These are phyloP conservation scores for Thamnaconus septentrionalis DNA, from an alignment of 2,113 vertebrate species.

Conservation along the genomic window DNA sequence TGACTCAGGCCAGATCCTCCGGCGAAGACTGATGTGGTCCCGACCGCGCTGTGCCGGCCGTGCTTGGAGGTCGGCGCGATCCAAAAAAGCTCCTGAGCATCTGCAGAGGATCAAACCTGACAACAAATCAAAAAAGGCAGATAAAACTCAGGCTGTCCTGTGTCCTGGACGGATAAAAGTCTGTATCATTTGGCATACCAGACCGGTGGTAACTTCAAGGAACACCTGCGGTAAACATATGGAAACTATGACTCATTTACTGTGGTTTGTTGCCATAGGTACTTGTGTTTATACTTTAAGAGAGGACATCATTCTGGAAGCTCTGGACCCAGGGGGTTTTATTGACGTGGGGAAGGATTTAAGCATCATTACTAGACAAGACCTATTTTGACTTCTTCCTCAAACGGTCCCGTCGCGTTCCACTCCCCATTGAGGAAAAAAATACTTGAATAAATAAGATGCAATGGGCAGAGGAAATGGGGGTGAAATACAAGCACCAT, in stretches of 20 bases:
- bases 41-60: constrained; percentile 27
- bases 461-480: no score
- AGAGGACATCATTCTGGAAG: constrained; percentile 19
- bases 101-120: constrained; percentile 24
- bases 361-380: neutral
- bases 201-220: constrained; percentile 23
- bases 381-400: neutral
- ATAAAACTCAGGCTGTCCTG: constrained; percentile 37
- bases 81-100: constrained; percentile 4
- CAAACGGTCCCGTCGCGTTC: no score
- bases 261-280: constrained; percentile 47
- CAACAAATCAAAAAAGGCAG: constrained; percentile 28
- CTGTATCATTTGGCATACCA: constrained; percentile 20
- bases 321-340: neutral
- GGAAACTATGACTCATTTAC: constrained; percentile 60
- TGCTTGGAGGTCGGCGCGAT: constrained; percentile 40
- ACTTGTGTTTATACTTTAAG: constrained; percentile 43
- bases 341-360: constrained; percentile 5
- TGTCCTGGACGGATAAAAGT: constrained; percentile 11
- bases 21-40: constrained; percentile 37
- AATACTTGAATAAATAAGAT: no score
- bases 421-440: no score
- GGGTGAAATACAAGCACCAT: constrained; percentile 45
- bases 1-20: constrained; percentile 46
- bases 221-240: constrained; percentile 46